Conservation (phyloP, 2,888 invertebrate genomes). For the Drosophila tanythrix region DNA sequence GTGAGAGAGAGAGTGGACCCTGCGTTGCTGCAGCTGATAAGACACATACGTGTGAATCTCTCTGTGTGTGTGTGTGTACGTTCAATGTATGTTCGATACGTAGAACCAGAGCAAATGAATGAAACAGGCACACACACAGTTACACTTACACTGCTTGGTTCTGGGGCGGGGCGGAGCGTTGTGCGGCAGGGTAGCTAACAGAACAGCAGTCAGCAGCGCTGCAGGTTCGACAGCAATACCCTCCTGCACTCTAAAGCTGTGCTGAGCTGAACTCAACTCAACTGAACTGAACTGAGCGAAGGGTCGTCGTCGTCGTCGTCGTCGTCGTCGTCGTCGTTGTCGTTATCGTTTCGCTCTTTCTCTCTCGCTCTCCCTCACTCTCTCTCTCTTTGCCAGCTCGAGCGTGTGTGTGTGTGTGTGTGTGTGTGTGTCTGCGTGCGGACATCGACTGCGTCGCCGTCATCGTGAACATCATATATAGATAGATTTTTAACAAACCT, state of each 20-base stretch:
- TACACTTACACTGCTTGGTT: conserved; percentile 12
- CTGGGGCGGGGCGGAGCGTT: conserved; percentile 41
- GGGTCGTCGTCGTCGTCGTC: conserved; percentile 49
- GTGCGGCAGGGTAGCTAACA: conserved; percentile 37
- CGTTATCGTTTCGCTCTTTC: conserved; percentile 19
- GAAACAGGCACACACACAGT: conserved; percentile 49
- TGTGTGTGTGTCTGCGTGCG: conserved; percentile 61
- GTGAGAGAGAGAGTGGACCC: conserved; percentile 63
- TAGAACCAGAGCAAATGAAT: conserved; percentile 68
- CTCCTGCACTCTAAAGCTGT: conserved; percentile 47
- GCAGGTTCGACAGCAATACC: conserved; percentile 59
- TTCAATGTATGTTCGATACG: conserved; percentile 79
- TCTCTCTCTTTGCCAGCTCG: conserved; percentile 25
- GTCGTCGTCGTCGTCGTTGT: conserved; percentile 2
- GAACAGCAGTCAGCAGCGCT: conserved; percentile 33
- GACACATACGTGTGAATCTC: conserved; percentile 46
- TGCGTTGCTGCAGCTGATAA: conserved; percentile 74
- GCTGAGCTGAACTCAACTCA: conserved; percentile 16
- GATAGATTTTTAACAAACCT: conserved; percentile 85
- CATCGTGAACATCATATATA: conserved; percentile 82
- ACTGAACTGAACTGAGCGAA: conserved; percentile 51
- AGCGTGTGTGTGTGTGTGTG: conserved; percentile 11
- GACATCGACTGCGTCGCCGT: conserved; percentile 81
- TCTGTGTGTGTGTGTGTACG: conserved; percentile 24
- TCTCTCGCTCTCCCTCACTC: conserved; percentile 34